phyloP scores from a whole-genome alignment of 1,140 invertebrate species.

The Drosophila tristis region DNA sequence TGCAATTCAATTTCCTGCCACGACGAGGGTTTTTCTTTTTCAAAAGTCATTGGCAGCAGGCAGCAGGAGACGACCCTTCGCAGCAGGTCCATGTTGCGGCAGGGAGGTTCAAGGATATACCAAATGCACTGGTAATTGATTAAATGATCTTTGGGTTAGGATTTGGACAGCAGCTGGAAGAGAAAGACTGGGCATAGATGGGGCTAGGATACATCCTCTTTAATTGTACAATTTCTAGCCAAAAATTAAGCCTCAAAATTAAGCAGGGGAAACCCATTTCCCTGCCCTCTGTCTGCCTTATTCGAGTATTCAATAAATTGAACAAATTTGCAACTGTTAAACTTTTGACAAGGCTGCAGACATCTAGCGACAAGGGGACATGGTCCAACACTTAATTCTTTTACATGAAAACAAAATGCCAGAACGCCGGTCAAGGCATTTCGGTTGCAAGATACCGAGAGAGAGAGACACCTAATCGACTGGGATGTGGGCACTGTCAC shows the following conservation, averaged over 20 bases:
- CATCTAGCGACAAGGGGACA: neutral
- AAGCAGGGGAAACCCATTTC: neutral
- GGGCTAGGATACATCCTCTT: too few species aligned
- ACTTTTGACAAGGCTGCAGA: neutral
- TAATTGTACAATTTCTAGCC: too few species aligned
- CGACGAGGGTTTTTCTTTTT: constrained; percentile 9
- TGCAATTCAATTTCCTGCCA: constrained; percentile 76
- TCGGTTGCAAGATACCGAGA: too few species aligned
- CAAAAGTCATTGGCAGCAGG: constrained; percentile 27
- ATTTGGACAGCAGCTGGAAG: too few species aligned
- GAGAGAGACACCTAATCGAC: constrained; percentile 53
- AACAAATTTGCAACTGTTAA: constrained; percentile 4
- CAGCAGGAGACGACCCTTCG: neutral
- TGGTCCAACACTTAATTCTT: constrained; percentile 7
- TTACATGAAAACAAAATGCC: neutral
- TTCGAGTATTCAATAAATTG: constrained; percentile 2
- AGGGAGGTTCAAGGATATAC: too few species aligned
- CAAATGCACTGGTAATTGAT: too few species aligned
- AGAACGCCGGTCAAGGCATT: neutral
- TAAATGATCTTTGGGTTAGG: too few species aligned
- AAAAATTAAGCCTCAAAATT: neutral
- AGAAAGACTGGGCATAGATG: too few species aligned
- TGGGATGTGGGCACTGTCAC: constrained; percentile 39
- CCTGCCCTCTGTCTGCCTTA: neutral
- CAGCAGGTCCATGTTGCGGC: constrained; percentile 6